Conservation (phyloP, 2,113 vertebrate genomes). For the Cheilinus undulatus region DNA sequence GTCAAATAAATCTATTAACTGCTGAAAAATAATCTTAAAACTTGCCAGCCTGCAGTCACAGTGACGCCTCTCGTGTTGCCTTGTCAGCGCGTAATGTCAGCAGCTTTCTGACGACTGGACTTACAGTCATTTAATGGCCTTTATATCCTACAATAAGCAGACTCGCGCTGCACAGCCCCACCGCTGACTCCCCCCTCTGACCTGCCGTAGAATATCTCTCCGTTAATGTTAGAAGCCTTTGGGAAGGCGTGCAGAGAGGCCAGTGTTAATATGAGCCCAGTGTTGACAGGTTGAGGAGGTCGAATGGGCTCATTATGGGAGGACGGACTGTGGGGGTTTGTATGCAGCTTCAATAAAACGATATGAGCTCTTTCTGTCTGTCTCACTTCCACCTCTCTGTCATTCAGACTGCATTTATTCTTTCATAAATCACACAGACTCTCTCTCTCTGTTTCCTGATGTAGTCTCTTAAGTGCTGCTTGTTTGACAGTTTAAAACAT, state of each 20-base stretch:
- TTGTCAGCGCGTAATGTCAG: constrained; percentile 39
- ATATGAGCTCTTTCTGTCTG: constrained; percentile 42
- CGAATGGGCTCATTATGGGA: constrained; percentile 34
- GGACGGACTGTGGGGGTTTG: constrained; percentile 48
- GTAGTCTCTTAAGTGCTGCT: background rate
- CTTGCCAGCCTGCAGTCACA: constrained; percentile 4
- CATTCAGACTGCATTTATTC: constrained; percentile 2
- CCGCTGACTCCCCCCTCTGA: constrained; percentile 11
- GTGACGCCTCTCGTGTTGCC: constrained; percentile 24
- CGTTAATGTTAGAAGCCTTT: constrained; percentile 25
- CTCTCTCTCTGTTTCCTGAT: background rate
- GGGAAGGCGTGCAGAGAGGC: constrained; percentile 37
- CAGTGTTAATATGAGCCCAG: constrained; percentile 44
- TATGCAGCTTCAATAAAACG: constrained; percentile 58
- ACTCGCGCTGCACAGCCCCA: constrained; percentile 8
- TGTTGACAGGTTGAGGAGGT: constrained; percentile 63
- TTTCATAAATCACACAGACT: constrained; percentile 8
- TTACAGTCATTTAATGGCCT: constrained; percentile 17
- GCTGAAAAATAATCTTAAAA: constrained; percentile 6
- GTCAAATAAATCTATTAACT: constrained; percentile 33
- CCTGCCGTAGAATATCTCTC: constrained; percentile 13
- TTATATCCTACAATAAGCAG: constrained; percentile 26
- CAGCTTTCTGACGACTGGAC: background rate
- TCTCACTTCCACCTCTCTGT: constrained; percentile 33
- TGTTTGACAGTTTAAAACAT: too few species aligned